Base-by-base conservation (phyloP, 1,140 invertebrate genomes). In the Camponotus floridanus region DNA sequence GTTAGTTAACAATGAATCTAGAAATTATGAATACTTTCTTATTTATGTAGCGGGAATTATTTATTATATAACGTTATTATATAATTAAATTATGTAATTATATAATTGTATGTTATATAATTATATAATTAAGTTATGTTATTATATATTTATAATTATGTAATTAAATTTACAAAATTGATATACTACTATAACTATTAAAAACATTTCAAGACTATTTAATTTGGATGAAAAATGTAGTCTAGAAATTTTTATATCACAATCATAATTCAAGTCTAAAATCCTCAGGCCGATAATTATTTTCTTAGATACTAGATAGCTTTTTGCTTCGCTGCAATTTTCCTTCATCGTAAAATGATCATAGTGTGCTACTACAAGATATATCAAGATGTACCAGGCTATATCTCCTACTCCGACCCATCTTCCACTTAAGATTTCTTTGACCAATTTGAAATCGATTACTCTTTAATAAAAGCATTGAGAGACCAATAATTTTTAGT, bases 381-480 rank as follows among this genome's bases (percentile, higher is more conserved):
- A 7, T 21, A 57, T 6, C 3, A 59, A 74, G 13, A 26, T 74
- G 59, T 74, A 57, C 8, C 18, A 71, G 6, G 1, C 6, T 8
- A 57, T 36, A 71, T 51, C 4, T 51, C 15, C 15, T 51, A 33
- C 9, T n/a, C 8, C 21, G 11, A 74, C 11, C 3, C 0, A 39
- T 61, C 15, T 61, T 36, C 55, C 9, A 21, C 21, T 64, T 45
- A 76, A 11, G 5, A 57, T 2, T 45, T 62, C 11, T 33, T 64
- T 33, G 6, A 64, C 1, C 4, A 76, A 64, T 64, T 76, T 64
- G 1, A 45, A 64, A n/a, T 31, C 1, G 26, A 76, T 76, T 42
- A 39, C n/a, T 39, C 21, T 3, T 39, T 76, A 76, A 42, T 39
- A 61, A 18, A 76, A 74, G 33, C 3, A 76, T 26, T 76, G 36